Percentiles rank a stretch among this genome's conserved stretches.
phyloP scores from a whole-genome alignment of 2,113 vertebrate species.

The Anser cygnoides region DNA sequence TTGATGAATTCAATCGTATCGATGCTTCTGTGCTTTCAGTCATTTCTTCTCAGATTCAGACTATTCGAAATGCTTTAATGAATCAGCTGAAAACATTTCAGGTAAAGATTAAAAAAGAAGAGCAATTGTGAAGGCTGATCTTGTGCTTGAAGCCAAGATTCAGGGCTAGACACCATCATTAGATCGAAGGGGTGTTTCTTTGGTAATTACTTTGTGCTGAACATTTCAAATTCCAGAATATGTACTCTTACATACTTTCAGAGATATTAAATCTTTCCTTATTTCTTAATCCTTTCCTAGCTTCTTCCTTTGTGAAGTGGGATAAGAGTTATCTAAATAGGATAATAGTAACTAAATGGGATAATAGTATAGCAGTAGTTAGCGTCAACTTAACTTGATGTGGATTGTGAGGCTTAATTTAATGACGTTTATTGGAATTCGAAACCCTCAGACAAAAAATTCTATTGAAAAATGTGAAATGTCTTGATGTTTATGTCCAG shows the following conservation, averaged over 20 bases:
- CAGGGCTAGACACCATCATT: not conserved
- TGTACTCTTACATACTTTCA: not conserved
- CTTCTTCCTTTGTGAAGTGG: not conserved
- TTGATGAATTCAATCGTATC: constrained; percentile 97
- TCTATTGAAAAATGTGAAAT: not conserved
- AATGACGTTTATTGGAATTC: not conserved
- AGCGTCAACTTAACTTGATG: not conserved
- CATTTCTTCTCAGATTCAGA: constrained; percentile 97
- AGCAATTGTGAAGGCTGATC: not conserved
- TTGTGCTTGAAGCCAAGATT: not conserved
- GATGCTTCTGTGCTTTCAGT: constrained; percentile 97
- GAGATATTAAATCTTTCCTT: not conserved
- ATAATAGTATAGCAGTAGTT: not conserved
- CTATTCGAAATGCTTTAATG: constrained; percentile 91
- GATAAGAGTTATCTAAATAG: not conserved
- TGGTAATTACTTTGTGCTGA: not conserved
- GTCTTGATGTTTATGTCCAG: not conserved
- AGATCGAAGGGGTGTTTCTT: not conserved
- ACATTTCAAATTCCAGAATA: not conserved
- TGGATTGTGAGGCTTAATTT: not conserved
- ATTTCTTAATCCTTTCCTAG: constrained; percentile 1
- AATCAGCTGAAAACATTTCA: constrained; percentile 86
- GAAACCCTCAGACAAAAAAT: not conserved
- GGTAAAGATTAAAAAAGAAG: constrained; percentile 69
- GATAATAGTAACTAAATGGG: not conserved